Evolutionary conservation across 1,140 invertebrate species (phyloP).

Genomic region (Neotoxoptera formosana): DNA sequence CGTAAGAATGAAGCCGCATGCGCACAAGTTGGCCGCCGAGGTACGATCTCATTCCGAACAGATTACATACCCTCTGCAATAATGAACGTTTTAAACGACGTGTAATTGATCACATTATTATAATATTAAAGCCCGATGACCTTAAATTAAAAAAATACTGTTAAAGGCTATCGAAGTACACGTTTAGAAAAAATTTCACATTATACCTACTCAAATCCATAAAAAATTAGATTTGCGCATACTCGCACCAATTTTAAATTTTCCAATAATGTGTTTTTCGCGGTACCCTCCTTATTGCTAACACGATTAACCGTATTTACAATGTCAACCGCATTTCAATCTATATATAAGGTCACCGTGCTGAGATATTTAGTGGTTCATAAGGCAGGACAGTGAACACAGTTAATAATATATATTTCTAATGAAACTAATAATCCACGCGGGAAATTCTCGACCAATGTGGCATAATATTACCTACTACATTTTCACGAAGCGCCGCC

Average conservation of each 20-base stretch:
- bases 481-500: background rate
- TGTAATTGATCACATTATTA: background rate
- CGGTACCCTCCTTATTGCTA: background rate
- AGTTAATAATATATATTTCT: background rate
- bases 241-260: background rate
- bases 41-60: no score
- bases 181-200: no score
- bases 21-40: no score
- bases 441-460: background rate
- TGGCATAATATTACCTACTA: background rate
- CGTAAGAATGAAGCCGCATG: no score
- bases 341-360: background rate
- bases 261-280: background rate
- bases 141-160: background rate
- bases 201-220: background rate
- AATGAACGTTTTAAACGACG: no score
- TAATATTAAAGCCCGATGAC: background rate
- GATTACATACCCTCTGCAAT: no score
- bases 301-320: background rate
- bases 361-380: background rate
- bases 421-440: background rate
- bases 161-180: no score
- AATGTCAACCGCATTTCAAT: background rate
- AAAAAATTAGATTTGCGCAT: background rate
- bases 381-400: background rate